Base-by-base conservation (phyloP, 2,888 invertebrate species). In the Zelleria hepariella region DNA sequence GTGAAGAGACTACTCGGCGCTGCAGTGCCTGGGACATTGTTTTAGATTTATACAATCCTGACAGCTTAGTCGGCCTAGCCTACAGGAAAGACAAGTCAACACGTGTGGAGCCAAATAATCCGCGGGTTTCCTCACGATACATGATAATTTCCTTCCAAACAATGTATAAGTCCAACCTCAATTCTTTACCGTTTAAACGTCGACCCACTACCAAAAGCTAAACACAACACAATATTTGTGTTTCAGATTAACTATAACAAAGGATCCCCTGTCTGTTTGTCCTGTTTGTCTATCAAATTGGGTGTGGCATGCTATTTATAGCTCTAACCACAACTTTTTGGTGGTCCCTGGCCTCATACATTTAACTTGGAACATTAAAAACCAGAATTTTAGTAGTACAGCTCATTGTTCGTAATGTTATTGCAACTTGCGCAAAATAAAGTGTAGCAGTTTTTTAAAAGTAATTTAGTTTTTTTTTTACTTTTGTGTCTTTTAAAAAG, bases 201-300 rank as follows among this genome's bases (percentile, higher is more conserved):
- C 32, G 32, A 42, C 1, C 2, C 32, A 42, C 64, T 49, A 20
- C 49, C 49, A 67, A 42, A n/a, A 42, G 10, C 32, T 42, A 42
- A 0, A 15, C 32, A 10, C 60, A 65, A 63, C 62, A 42, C 54
- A 6, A 21, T 70, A 63, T 74, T 75, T 73, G 68, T 70, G 60
- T 71, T 65, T 60, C 48, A 68, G 75, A 71, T 75, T 72, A 72
- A 2, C 10, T 58, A 0, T 20, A 67, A 75, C 74, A 75, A 74
- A 62, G 59, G 69, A 25, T n/a, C n/a, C 7, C n/a, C 53, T 59
- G 53, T 66, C 15, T 62, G 67, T 65, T 61, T 60, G 64, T 67
- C 69, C 64, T 68, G 64, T 73, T 69, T 71, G 69, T 66, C 67
- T 63, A 65, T 68, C 66, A 69, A 75, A 73, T 75, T 73, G 71